These are phyloP conservation scores for Pseudachorutes palmiensis DNA, from an alignment of 1,140 invertebrate genomes.

Conservation along the genomic window DNA sequence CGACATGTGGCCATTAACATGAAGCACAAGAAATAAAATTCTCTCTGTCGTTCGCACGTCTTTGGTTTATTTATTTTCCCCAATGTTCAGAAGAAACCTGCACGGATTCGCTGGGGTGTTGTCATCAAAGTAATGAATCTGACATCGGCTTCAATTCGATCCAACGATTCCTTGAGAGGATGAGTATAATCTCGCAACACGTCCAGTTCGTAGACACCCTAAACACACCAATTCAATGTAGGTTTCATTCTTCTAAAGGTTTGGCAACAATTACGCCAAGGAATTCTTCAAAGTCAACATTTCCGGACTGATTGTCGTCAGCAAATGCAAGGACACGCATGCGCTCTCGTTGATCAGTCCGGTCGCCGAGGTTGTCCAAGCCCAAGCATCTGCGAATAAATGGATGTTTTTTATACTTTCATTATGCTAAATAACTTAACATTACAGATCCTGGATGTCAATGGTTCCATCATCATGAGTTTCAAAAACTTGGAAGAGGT, in stretches of 20 bases:
- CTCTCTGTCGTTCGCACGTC: neutral
- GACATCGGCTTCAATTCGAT: conserved; percentile 27
- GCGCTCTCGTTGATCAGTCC: conserved; percentile 23
- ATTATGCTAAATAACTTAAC: neutral
- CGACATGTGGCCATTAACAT: neutral
- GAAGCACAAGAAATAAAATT: conserved; percentile 1
- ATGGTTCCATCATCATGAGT: conserved; percentile 36
- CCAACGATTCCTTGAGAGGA: conserved; percentile 23
- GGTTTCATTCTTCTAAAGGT: neutral
- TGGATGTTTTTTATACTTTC: neutral
- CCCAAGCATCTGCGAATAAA: conserved; percentile 27
- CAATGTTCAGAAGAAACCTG: conserved; percentile 30
- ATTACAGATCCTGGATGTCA: conserved; percentile 35
- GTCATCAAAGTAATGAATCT: conserved; percentile 35
- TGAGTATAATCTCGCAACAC: conserved; percentile 9
- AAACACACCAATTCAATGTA: neutral
- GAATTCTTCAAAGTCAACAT: conserved; percentile 38
- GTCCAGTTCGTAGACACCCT: conserved; percentile 32
- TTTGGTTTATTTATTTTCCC: neutral
- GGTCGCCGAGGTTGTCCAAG: conserved; percentile 34
- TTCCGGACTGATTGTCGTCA: conserved; percentile 34
- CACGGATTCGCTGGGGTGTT: conserved; percentile 32
- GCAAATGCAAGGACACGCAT: conserved; percentile 21
- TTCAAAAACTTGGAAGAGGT: conserved; percentile 37
- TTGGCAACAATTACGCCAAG: conserved; percentile 16